Conservation (phyloP, 92 coral and sea anemone genomes). For the Meandrina meandrites region DNA sequence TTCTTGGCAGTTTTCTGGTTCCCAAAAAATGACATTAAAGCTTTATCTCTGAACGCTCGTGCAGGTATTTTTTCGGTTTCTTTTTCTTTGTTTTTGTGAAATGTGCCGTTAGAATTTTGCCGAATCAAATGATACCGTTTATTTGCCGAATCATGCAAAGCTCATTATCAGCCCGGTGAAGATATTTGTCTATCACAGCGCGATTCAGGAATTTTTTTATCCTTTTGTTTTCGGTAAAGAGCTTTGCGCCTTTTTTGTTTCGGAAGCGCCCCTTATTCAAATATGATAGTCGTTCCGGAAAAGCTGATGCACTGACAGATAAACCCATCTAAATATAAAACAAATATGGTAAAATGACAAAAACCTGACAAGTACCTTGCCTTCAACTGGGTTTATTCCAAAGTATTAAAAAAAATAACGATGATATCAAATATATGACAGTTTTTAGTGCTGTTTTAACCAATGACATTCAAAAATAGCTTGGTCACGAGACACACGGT, state of each 20-base stretch:
- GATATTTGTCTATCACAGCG: slow-evolving; percentile 16
- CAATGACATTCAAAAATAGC: neutral
- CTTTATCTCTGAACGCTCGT: neutral
- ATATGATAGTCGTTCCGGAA: slow-evolving; percentile 30
- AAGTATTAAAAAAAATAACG: neutral
- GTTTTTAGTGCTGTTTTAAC: neutral
- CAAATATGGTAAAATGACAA: neutral
- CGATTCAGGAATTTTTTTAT: slow-evolving; percentile 19
- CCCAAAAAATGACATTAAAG: neutral
- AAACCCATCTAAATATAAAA: neutral
- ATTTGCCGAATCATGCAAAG: slow-evolving; percentile 17
- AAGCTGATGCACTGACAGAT: slow-evolving; percentile 15
- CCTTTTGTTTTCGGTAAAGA: slow-evolving; percentile 29
- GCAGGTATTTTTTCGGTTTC: slow-evolving; percentile 27
- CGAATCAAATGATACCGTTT: slow-evolving; percentile 19
- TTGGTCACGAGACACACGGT: slow-evolving; percentile 2
- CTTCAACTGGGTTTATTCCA: slow-evolving; percentile 11
- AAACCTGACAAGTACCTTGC: neutral
- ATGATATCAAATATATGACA: neutral
- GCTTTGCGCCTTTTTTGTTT: neutral
- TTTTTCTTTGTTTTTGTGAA: slow-evolving; percentile 14
- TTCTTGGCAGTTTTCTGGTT: neutral
- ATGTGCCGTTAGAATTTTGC: slow-evolving; percentile 18
- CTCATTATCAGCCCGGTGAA: slow-evolving; percentile 11
- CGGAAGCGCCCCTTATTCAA: slow-evolving; percentile 39